phyloP scores from a whole-genome alignment of 1,140 invertebrate genomes.

The Philaenus spumarius region DNA sequence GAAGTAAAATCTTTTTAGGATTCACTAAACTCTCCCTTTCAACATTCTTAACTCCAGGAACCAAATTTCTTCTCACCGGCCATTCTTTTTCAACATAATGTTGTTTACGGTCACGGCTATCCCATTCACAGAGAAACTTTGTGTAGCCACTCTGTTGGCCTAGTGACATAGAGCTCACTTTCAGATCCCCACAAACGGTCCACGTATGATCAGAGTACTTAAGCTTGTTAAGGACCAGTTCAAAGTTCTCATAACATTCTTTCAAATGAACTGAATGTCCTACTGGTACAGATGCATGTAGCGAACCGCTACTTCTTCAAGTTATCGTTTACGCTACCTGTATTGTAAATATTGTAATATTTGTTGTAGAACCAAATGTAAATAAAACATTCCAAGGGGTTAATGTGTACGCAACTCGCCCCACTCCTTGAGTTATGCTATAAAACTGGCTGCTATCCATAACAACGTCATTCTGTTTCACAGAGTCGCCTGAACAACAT shows the following conservation, averaged over 20 bases:
- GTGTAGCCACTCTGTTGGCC: constrained; percentile 40
- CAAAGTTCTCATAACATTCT: constrained; percentile 34
- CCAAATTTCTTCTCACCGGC: constrained; percentile 31
- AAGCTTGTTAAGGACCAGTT: constrained; percentile 32
- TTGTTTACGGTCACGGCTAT: constrained; percentile 34
- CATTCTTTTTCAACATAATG: constrained; percentile 37
- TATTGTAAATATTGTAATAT: too few species aligned
- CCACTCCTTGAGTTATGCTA: too few species aligned
- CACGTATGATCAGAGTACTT: constrained; percentile 35
- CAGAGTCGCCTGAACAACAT: too few species aligned
- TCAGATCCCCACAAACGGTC: constrained; percentile 33
- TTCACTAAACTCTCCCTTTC: constrained; percentile 33
- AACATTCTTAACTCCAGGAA: constrained; percentile 33
- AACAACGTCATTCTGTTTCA: too few species aligned
- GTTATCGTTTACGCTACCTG: too few species aligned
- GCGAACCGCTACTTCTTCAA: too few species aligned
- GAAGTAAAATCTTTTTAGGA: constrained; percentile 15
- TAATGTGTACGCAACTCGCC: too few species aligned
- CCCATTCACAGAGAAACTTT: constrained; percentile 41
- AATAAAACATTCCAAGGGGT: too few species aligned
- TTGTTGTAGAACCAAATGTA: too few species aligned
- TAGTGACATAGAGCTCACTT: constrained; percentile 31
- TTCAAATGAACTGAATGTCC: constrained; percentile 34
- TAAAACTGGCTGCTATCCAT: too few species aligned
- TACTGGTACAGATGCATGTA: constrained; percentile 31